Conservation (phyloP, 1,140 invertebrate species). For the Drosophila auraria region DNA sequence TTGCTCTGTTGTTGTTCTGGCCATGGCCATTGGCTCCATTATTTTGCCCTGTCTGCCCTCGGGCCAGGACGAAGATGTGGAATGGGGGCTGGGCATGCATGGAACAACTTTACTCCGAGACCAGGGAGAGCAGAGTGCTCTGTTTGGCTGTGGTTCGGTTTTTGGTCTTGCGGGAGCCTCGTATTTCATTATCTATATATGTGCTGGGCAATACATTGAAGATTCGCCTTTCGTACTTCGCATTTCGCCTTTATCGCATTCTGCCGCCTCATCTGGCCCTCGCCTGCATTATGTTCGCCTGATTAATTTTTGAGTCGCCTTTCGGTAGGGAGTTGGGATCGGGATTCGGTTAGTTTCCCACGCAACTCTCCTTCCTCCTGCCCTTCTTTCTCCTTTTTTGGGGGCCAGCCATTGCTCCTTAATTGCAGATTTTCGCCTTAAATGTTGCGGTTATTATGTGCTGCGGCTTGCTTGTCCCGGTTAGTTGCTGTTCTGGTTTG, state of each 20-base stretch:
- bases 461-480: conserved; percentile 11
- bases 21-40: conserved; percentile 59
- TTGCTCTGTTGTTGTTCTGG: conserved; percentile 33
- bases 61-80: conserved; percentile 30
- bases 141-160: conserved; percentile 16
- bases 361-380: conserved; percentile 36
- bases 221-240: conserved; percentile 55
- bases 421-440: conserved; percentile 76
- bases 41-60: conserved; percentile 43
- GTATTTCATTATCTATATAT: conserved; percentile 59
- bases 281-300: conserved; percentile 74
- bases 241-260: conserved; percentile 69
- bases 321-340: conserved; percentile 9
- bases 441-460: conserved; percentile 70
- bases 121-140: conserved; percentile 13
- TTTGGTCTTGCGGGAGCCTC: conserved; percentile 27
- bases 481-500: conserved; percentile 36
- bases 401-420: conserved; percentile 26
- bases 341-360: conserved; percentile 52
- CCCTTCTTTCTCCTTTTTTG: conserved; percentile 20
- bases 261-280: conserved; percentile 58
- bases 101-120: conserved; percentile 18
- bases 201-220: conserved; percentile 45
- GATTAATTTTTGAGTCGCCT: conserved; percentile 69
- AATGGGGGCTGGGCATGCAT: neutral